A percentile compares a stretch with the other conserved stretches of the same genome.
These are phyloP conservation scores for Tupiocoris notatus DNA, from an alignment of 2,888 invertebrate species.

Conservation along the genomic window DNA sequence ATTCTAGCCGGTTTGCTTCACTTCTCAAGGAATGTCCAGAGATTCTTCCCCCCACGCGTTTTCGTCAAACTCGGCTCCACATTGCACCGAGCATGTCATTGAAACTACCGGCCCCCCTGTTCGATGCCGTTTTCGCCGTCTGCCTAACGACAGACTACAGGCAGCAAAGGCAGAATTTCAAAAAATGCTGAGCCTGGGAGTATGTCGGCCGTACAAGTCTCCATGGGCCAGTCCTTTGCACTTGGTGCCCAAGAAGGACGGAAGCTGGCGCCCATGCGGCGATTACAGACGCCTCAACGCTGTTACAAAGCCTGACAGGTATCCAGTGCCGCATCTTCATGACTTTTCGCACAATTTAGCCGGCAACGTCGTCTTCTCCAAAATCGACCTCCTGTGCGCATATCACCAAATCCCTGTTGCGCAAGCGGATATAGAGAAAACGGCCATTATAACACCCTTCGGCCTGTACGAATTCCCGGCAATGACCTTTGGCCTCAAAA, in stretches of 20 bases:
- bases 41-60: conserved; percentile 19
- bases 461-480: no score
- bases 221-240: no score
- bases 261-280: no score
- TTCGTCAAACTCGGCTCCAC: background rate
- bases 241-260: no score
- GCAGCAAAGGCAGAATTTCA: no score
- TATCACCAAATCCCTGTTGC: conserved; percentile 50
- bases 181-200: conserved; percentile 50
- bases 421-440: conserved; percentile 50
- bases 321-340: conserved; percentile 50
- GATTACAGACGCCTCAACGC: conserved; percentile 51
- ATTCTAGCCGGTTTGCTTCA: background rate
- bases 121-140: no score
- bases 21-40: conserved; percentile 35
- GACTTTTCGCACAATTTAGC: no score
- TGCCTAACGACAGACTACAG: no score
- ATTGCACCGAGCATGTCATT: conserved; percentile 48
- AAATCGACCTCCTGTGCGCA: conserved; percentile 47
- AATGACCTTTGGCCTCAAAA: no score
- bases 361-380: conserved; percentile 47
- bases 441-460: no score
- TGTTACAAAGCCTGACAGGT: conserved; percentile 49
- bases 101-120: conserved; percentile 52
- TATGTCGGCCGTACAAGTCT: conserved; percentile 50